These are phyloP conservation scores for Musca domestica DNA, from an alignment of 1,140 invertebrate species.

Conservation along the genomic window DNA sequence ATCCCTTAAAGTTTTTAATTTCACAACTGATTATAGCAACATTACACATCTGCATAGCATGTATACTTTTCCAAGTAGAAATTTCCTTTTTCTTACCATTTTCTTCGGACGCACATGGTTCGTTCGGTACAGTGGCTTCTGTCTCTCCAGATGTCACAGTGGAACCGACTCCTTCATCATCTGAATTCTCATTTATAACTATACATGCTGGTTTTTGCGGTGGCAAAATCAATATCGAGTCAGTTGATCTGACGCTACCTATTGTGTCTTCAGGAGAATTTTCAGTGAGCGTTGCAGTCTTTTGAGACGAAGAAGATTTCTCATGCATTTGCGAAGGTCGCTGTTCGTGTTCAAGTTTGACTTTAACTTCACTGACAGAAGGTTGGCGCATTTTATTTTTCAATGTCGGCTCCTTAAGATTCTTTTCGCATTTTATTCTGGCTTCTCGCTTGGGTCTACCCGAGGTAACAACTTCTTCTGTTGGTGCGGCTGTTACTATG, in stretches of 20 bases:
- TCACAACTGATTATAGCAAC: no score
- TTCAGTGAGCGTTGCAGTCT: background rate
- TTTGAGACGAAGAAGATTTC: background rate
- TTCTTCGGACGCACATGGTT: background rate
- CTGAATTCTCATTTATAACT: conserved; percentile 6
- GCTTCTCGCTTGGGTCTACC: conserved; percentile 42
- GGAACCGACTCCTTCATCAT: conserved; percentile 11
- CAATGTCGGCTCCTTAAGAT: conserved; percentile 38
- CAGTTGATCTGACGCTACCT: conserved; percentile 12
- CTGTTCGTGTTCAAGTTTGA: conserved; percentile 44
- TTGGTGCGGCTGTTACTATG: background rate
- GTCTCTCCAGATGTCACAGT: background rate
- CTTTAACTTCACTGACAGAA: conserved; percentile 26
- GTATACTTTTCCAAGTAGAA: no score
- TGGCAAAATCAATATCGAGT: background rate
- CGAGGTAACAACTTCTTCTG: background rate
- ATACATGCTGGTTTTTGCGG: conserved; percentile 4
- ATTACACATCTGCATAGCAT: no score
- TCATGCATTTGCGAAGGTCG: conserved; percentile 37
- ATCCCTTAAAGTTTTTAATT: no score
- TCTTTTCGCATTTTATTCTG: conserved; percentile 39
- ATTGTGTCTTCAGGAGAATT: no score
- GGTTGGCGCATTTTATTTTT: conserved; percentile 39
- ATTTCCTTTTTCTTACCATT: background rate
- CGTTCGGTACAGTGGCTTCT: no score